phyloP scores from a whole-genome alignment of 1,140 invertebrate genomes.

The Ostrea edulis region DNA sequence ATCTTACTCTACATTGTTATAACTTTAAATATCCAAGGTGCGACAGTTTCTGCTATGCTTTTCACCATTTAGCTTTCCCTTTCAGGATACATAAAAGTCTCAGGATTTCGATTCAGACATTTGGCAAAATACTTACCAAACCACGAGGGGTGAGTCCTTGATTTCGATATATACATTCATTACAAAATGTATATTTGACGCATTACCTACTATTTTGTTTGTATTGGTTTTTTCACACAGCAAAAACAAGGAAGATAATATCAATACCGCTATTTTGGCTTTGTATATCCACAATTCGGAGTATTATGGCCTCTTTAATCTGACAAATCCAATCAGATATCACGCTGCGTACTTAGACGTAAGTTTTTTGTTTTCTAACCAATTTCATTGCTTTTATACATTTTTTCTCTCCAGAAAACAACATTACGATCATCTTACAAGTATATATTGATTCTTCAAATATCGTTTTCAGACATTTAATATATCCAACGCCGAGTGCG shows the following conservation, averaged over 20 bases:
- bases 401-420: no score
- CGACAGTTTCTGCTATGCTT: no score
- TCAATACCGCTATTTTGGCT: slow-evolving; percentile 74
- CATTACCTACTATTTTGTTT: no score
- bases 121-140: slow-evolving; percentile 71
- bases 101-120: slow-evolving; percentile 67
- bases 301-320: slow-evolving; percentile 57
- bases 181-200: not conserved
- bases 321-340: slow-evolving; percentile 67
- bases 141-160: slow-evolving; percentile 55
- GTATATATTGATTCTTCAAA: no score
- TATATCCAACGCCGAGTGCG: slow-evolving; percentile 77
- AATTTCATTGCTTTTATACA: not conserved
- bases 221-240: slow-evolving; percentile 47
- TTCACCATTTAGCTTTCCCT: slow-evolving; percentile 24
- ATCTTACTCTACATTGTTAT: no score
- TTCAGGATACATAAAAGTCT: slow-evolving; percentile 71
- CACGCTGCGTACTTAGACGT: slow-evolving; percentile 73
- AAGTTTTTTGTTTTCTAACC: slow-evolving; percentile 56
- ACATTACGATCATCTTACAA: no score
- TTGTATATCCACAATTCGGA: slow-evolving; percentile 69
- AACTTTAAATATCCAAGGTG: no score
- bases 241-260: slow-evolving; percentile 70
- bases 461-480: slow-evolving; percentile 72
- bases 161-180: not conserved